These are phyloP conservation scores for Heteropelma amictum DNA, from an alignment of 2,888 invertebrate species.

Conservation along the genomic window DNA sequence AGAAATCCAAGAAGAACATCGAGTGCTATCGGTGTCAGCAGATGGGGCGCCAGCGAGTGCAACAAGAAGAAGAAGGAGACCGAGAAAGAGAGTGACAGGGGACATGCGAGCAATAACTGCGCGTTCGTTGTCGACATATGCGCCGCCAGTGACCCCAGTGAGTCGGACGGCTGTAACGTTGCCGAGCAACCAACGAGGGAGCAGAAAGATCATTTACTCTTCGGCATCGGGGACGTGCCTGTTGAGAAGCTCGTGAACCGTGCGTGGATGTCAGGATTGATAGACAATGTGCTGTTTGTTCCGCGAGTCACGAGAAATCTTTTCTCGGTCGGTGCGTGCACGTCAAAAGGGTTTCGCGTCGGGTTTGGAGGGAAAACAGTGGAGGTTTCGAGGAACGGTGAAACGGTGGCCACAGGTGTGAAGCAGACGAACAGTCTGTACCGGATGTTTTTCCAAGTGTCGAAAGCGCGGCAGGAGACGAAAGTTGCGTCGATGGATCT, in stretches of 20 bases:
- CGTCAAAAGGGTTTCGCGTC: slow-evolving; percentile 1
- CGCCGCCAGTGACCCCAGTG: background rate
- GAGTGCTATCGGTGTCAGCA: slow-evolving; percentile 29
- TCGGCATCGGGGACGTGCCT: slow-evolving; percentile 20
- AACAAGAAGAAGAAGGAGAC: background rate
- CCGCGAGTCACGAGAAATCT: slow-evolving; percentile 53
- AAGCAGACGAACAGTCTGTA: background rate
- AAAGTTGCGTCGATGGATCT: slow-evolving; percentile 42
- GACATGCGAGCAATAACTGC: background rate
- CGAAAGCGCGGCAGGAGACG: too few relatives aligned
- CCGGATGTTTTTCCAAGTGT: slow-evolving; percentile 1
- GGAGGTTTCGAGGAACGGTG: background rate
- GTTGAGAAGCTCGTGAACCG: slow-evolving; percentile 26
- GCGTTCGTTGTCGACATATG: background rate
- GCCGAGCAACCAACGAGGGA: too few relatives aligned
- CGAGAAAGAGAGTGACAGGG: background rate
- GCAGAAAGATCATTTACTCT: too few relatives aligned
- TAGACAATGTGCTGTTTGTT: slow-evolving; percentile 26
- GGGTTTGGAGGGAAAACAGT: background rate
- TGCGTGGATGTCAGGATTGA: background rate
- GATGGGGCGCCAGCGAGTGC: slow-evolving; percentile 25
- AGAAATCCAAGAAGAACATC: slow-evolving; percentile 9
- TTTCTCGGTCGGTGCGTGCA: slow-evolving; percentile 46
- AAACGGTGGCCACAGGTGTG: background rate
- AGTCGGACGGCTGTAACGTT: too few relatives aligned